These are phyloP conservation scores for Andrena praecox DNA, from an alignment of 2,888 invertebrate genomes.

Conservation along the genomic window DNA sequence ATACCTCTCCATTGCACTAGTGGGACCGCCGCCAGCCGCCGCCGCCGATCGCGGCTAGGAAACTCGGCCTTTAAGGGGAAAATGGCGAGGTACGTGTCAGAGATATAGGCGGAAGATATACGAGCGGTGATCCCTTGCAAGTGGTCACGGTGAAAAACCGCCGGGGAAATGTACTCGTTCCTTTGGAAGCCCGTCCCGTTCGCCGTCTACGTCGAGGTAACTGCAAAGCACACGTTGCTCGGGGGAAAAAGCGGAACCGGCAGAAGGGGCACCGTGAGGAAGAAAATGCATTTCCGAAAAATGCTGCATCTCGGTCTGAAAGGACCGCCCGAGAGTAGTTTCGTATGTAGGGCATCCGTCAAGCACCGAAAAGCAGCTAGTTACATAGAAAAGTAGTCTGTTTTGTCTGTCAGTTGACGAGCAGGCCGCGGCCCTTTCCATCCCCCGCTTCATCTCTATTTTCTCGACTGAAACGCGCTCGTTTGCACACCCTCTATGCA, in stretches of 20 bases:
- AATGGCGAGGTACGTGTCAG: not conserved
- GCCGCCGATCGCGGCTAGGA: too few species aligned
- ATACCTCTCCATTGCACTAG: too few species aligned
- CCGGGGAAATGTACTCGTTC: not conserved
- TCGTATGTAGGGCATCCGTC: conserved; percentile 11
- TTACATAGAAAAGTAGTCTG: conserved; percentile 2
- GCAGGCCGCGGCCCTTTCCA: too few species aligned
- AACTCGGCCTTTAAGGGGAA: too few species aligned
- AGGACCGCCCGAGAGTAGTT: not conserved
- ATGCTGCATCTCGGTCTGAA: not conserved
- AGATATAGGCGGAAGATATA: not conserved
- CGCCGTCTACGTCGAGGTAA: not conserved
- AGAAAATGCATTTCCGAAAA: too few species aligned
- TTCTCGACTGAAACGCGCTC: conserved; percentile 8
- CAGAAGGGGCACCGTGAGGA: too few species aligned
- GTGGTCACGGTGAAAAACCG: not conserved
- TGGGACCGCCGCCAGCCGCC: too few species aligned
- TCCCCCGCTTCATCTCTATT: not conserved
- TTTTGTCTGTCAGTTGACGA: not conserved
- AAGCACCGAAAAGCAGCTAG: not conserved
- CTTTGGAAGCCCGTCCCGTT: not conserved
- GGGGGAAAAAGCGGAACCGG: too few species aligned
- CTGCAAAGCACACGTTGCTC: not conserved
- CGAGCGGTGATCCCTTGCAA: not conserved
- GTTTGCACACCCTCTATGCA: conserved; percentile 18